Evolutionary conservation across 2,113 vertebrate species (phyloP), one percentile per base, ranked within the genome.

Genomic region (Scomber colias): DNA sequence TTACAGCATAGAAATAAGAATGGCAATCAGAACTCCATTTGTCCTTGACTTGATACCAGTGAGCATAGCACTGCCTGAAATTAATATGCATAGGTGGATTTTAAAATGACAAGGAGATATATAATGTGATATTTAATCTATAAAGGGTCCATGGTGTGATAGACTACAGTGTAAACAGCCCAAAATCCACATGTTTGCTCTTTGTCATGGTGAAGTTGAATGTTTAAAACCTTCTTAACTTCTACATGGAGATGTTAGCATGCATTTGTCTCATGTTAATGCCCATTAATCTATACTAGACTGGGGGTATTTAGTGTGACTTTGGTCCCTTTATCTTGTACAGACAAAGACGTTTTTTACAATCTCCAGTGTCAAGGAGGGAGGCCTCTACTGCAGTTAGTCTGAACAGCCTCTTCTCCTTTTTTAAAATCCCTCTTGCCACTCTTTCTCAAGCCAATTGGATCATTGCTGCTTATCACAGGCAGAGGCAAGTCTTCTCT

Each of bases 391-490:
- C 65, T 67, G 30, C 79, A 74, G 73, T 77, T 77, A 70, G 35
- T 65, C 57, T 63, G 55, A 76, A 54, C 69, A 73, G 66, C 60
- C 65, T 82, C 72, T 70, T 55, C 55, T 78, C 75, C 55, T 71
- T 51, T 63, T 59, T 54, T 5, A 45, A 60, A 73, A 65, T 75
- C 16, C 31, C 66, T 75, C 35, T 40, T 68, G 60, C 78, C 67
- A 44, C 66, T 78, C 61, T 82, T 61, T 54, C 64, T 48, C 63
- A 79, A 77, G 75, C 78, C 83, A 85, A 82, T 87, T 88, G 88
- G 88, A 90, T 90, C 87, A 75, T n/a, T 13, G 10, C 57, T 65
- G 50, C 89, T 84, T 90, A 88, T 92, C 85, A 83, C 66, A 62
- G 71, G 72, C 63, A 60, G 74, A 77, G 62, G 59, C 70, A 60